phyloP scores from a whole-genome alignment of 2,888 invertebrate species.

The Smittia aterrima region DNA sequence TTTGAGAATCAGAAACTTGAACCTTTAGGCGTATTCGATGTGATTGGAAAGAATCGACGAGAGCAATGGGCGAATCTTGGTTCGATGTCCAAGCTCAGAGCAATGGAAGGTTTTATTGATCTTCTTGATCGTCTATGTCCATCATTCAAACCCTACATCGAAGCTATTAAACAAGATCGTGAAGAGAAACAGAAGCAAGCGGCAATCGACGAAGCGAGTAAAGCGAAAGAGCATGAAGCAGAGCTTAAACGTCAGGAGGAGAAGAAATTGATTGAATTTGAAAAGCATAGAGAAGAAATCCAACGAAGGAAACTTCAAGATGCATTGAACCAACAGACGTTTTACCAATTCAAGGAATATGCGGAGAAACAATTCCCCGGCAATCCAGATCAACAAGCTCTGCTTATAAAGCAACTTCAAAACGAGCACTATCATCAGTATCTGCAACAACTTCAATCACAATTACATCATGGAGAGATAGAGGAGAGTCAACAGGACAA shows the following conservation, averaged over 20 bases:
- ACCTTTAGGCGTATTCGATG: slow-evolving; percentile 85
- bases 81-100: slow-evolving; percentile 77
- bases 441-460: slow-evolving; percentile 82
- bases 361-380: slow-evolving; percentile 69
- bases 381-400: slow-evolving; percentile 93
- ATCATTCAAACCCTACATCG: slow-evolving; percentile 85
- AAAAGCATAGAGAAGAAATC: slow-evolving; percentile 49
- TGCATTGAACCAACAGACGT: slow-evolving; percentile 93
- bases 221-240: slow-evolving; percentile 61
- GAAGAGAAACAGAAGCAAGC: slow-evolving; percentile 71
- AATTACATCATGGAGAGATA: slow-evolving; percentile 46
- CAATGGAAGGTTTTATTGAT: slow-evolving; percentile 90
- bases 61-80: slow-evolving; percentile 93
- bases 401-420: slow-evolving; percentile 90
- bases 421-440: slow-evolving; percentile 99
- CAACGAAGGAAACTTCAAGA: slow-evolving; percentile 80
- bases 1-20: slow-evolving; percentile 22
- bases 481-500: slow-evolving; percentile 45
- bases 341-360: slow-evolving; percentile 79
- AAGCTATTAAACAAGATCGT: slow-evolving; percentile 85
- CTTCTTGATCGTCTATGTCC: slow-evolving; percentile 82
- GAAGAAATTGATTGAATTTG: slow-evolving; percentile 48
- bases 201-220: slow-evolving; percentile 51
- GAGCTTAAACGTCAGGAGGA: slow-evolving; percentile 62
- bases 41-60: slow-evolving; percentile 89